Conservation (phyloP, 1,140 invertebrate species). For the Cyrtorhinus lividipennis region DNA sequence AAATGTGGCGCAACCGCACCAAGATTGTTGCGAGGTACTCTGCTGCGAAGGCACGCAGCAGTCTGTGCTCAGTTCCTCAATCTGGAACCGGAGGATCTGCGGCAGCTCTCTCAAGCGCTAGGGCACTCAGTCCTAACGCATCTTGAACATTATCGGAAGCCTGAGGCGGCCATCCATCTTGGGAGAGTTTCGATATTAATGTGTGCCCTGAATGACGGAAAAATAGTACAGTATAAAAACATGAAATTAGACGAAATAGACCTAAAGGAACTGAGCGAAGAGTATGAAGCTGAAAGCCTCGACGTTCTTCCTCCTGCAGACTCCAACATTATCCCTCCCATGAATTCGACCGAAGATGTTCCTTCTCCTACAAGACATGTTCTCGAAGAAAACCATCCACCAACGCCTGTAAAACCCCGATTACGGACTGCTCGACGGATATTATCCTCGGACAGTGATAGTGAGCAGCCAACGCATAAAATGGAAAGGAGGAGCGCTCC, state of each 20-base stretch:
- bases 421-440: too few species aligned
- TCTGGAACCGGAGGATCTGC: not conserved
- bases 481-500: too few species aligned
- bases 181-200: not conserved
- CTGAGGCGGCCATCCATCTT: not conserved
- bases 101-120: not conserved
- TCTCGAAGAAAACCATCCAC: too few species aligned
- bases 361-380: too few species aligned
- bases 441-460: too few species aligned
- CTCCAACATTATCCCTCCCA: too few species aligned
- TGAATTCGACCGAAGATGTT: too few species aligned
- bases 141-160: not conserved
- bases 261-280: not conserved
- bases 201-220: not conserved
- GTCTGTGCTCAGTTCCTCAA: not conserved
- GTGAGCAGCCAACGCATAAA: too few species aligned
- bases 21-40: not conserved
- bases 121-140: conserved; percentile 3
- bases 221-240: not conserved
- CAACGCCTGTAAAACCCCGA: too few species aligned
- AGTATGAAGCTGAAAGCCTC: too few species aligned
- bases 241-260: not conserved
- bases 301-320: too few species aligned
- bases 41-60: not conserved
- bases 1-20: not conserved